Evolutionary conservation across 2,888 invertebrate species (phyloP).

Genomic region (Cyaniris semiargus): DNA sequence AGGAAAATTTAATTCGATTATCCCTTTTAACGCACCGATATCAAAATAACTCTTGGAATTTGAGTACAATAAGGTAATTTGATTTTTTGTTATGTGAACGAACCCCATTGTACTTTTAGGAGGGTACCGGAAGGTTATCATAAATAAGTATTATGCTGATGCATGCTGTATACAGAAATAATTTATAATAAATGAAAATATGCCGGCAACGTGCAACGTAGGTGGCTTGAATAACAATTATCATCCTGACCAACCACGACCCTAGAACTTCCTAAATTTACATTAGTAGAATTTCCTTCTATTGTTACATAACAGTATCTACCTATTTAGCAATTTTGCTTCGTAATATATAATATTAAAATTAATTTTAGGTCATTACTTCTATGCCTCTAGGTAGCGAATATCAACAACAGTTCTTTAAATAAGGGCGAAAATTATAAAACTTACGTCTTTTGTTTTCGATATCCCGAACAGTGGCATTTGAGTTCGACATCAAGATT

Average conservation of each 20-base stretch:
- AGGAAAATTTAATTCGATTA: neutral
- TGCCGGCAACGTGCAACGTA: conserved; percentile 7
- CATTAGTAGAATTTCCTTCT: neutral
- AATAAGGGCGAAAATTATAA: no score
- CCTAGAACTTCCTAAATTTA: neutral
- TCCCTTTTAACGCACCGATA: neutral
- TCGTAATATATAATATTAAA: no score
- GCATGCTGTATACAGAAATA: neutral
- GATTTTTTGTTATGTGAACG: neutral
- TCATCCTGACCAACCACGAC: neutral
- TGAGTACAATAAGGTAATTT: neutral
- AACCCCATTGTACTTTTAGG: conserved; percentile 7
- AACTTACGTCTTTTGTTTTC: no score
- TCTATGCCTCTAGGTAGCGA: no score
- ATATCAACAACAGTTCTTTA: no score
- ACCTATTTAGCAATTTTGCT: no score
- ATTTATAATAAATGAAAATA: conserved; percentile 6
- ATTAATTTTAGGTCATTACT: no score
- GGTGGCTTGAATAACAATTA: conserved; percentile 4
- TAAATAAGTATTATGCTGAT: conserved; percentile 12
- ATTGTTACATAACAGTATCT: no score
- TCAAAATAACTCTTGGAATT: neutral
- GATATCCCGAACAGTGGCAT: no score
- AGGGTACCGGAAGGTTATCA: conserved; percentile 13
- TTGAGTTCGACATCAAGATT: no score